A percentile compares a stretch with the other conserved stretches of the same genome.
These are phyloP conservation scores for Teinopalpus imperialis DNA, from an alignment of 2,888 invertebrate species.

Conservation along the genomic window DNA sequence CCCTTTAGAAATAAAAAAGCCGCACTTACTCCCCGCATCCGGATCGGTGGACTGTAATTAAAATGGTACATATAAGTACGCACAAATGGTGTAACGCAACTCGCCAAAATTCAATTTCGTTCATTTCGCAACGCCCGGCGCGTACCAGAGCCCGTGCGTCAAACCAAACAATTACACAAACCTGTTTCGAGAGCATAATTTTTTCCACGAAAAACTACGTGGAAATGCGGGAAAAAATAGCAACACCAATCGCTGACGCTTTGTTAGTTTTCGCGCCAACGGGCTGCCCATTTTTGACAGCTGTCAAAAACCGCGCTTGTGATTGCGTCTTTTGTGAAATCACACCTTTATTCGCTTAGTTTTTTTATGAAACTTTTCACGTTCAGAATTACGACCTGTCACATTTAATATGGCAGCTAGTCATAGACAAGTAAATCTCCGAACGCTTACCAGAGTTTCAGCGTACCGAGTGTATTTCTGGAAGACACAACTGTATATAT, in stretches of 20 bases:
- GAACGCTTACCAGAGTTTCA: too few species aligned
- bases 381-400: slow-evolving; percentile 4
- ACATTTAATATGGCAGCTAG: not conserved
- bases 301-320: slow-evolving; percentile 66
- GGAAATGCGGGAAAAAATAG: slow-evolving; percentile 57
- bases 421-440: not conserved
- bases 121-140: slow-evolving; percentile 48
- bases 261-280: slow-evolving; percentile 74
- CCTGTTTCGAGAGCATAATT: slow-evolving; percentile 77
- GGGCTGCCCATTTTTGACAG: slow-evolving; percentile 71
- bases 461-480: too few species aligned
- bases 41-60: slow-evolving; percentile 6
- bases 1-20: slow-evolving; percentile 3
- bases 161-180: slow-evolving; percentile 80
- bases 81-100: slow-evolving; percentile 56
- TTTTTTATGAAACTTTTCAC: slow-evolving; percentile 28
- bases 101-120: slow-evolving; percentile 75
- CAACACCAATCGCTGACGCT: slow-evolving; percentile 47
- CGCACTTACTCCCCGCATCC: not conserved
- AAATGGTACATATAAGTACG: slow-evolving; percentile 14
- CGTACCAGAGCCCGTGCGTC: slow-evolving; percentile 56
- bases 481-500: too few species aligned
- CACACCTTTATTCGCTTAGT: slow-evolving; percentile 42
- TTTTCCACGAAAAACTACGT: slow-evolving; percentile 63
- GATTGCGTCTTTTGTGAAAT: slow-evolving; percentile 62